Conservation (phyloP, 2,888 invertebrate species). For the Sesia apiformis region DNA sequence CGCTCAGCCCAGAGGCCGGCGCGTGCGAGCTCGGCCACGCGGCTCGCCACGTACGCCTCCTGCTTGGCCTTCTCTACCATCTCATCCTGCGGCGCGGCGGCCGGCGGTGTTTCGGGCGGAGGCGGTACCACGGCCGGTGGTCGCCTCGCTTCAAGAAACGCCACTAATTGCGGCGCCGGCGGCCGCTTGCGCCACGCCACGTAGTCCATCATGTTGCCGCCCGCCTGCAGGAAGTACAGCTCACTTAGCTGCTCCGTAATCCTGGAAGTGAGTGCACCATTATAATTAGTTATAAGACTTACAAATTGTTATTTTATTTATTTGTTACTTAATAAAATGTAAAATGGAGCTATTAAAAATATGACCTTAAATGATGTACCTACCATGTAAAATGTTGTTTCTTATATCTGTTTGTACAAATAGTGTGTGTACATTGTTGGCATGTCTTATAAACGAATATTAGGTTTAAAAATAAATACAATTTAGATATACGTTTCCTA, state of each 20-base stretch:
- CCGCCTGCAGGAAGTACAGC: conserved; percentile 89
- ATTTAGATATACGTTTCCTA: no score
- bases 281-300: no score
- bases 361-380: no score
- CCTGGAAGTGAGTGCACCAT: conserved; percentile 29
- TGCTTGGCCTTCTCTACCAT: conserved; percentile 65
- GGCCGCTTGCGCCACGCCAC: conserved; percentile 88
- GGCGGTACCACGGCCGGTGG: conserved; percentile 56
- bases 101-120: conserved; percentile 73
- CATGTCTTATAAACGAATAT: no score
- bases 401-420: no score
- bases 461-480: no score
- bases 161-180: conserved; percentile 81
- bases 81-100: conserved; percentile 49
- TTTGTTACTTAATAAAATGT: no score
- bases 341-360: no score
- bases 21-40: conserved; percentile 92
- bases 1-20: conserved; percentile 97
- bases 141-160: conserved; percentile 83
- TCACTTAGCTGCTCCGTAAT: conserved; percentile 88
- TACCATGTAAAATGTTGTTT: no score
- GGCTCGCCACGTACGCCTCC: conserved; percentile 95
- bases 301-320: no score
- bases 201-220: conserved; percentile 92
- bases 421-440: no score